Evolutionary conservation across 2,113 vertebrate genomes (phyloP), one percentile per base, ranked within the genome.

Genomic region (Meleagris gallopavo): DNA sequence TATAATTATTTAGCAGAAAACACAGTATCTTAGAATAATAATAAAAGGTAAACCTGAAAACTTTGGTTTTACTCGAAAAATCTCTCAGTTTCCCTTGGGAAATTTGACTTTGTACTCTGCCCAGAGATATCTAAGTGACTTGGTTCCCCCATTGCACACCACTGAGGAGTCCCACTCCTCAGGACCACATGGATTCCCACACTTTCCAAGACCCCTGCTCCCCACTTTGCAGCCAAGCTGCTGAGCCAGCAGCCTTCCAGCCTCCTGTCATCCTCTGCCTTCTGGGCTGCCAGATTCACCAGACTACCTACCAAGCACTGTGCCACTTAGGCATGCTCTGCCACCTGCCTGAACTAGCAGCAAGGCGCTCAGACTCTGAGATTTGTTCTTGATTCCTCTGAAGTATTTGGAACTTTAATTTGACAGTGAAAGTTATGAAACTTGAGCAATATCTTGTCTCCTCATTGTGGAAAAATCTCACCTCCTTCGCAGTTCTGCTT

Each of bases 11-110:
- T n/a, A 6, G 29, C 9, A 9, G 1, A 48, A 83, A 91, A 79
- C 2, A 0, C 1, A 3, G 10, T 57, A 1, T 43, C 25, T 22
- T n/a, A 57, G 65, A 27, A 24, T 9, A 38, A 32, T 18, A 67
- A 30, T 18, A 15, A 43, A 66, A 69, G 17, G 30, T 16, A 54
- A 54, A 54, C 27, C 52, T 18, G 18, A 69, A 46, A 71, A 11
- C 20, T 62, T 70, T 13, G 2, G 10, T 52, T 61, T 61, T 67
- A 52, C 13, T 66, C 69, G 11, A 52, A 83, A 82, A 85, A 22
- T 29, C 8, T 64, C n/a, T 5, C 5, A 2, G 8, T 60, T 86
- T 90, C 14, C 48, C 21, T 43, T 50, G 5, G 27, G 4, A 76
- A 48, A 79, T 58, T 6, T 43, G 22, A 19, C 13, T 36, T 85